Evolutionary conservation across 2,888 invertebrate genomes (phyloP).

Genomic region (Leptinotarsa juncta): DNA sequence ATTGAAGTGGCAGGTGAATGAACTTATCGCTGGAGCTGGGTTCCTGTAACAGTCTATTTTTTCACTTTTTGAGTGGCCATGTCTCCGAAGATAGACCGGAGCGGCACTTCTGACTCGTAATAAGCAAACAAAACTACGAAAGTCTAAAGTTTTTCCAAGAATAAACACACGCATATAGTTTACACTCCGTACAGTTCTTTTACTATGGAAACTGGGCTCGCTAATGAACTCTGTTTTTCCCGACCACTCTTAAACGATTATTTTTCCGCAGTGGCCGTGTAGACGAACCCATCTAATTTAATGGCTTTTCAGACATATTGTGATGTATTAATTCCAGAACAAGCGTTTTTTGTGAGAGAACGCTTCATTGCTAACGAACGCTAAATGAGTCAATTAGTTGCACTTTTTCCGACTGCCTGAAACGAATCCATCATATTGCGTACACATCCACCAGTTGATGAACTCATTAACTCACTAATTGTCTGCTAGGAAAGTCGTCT

Average conservation of each 20-base stretch:
- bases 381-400: constrained; percentile 45
- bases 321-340: constrained; percentile 27
- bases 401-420: constrained; percentile 43
- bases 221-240: constrained; percentile 12
- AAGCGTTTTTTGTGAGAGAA: constrained; percentile 31
- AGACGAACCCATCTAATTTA: constrained; percentile 17
- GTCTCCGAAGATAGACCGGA: too few species aligned
- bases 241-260: neutral
- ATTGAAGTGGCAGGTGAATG: too few species aligned
- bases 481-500: constrained; percentile 45
- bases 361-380: constrained; percentile 40
- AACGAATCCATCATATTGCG: constrained; percentile 49
- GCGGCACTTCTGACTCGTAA: too few species aligned
- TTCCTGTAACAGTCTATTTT: too few species aligned
- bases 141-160: too few species aligned
- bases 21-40: too few species aligned
- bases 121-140: too few species aligned
- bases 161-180: too few species aligned
- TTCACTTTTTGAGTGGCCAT: too few species aligned
- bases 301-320: constrained; percentile 22
- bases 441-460: constrained; percentile 43
- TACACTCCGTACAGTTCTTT: neutral
- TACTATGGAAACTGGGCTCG: neutral
- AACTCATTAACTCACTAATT: constrained; percentile 51
- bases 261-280: constrained; percentile 13